phyloP scores from a whole-genome alignment of 2,113 vertebrate genomes.

The Scomber japonicus region DNA sequence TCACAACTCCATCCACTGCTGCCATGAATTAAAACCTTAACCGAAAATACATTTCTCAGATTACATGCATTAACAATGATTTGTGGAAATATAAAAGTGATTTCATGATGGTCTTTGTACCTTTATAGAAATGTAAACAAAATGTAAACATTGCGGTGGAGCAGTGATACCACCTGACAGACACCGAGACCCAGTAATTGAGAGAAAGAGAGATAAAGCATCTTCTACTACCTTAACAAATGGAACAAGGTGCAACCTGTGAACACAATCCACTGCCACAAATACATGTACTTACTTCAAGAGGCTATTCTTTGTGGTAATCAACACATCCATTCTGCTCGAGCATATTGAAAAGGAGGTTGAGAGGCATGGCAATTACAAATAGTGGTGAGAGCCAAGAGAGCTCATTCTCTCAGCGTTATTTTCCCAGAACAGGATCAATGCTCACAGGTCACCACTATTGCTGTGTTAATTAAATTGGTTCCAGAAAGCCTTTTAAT shows the following conservation, averaged over 20 bases:
- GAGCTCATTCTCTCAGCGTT: too few species aligned
- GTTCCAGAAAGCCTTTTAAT: too few species aligned
- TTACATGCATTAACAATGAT: too few species aligned
- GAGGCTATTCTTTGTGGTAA: background rate
- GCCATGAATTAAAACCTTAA: background rate
- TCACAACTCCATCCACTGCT: constrained; percentile 3
- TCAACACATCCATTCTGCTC: background rate
- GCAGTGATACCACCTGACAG: too few species aligned
- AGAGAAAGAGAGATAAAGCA: background rate
- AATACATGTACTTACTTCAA: constrained; percentile 8
- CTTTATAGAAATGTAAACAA: background rate
- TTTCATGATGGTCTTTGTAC: background rate
- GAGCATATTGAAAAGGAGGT: background rate
- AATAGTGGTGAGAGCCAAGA: too few species aligned
- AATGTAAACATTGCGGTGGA: background rate
- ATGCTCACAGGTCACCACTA: too few species aligned
- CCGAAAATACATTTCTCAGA: too few species aligned
- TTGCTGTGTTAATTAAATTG: too few species aligned
- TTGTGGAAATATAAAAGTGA: too few species aligned
- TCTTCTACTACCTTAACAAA: background rate
- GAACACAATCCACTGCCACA: background rate
- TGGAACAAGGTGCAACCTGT: background rate
- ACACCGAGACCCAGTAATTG: too few species aligned
- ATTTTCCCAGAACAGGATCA: too few species aligned
- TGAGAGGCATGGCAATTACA: background rate